A percentile compares a stretch with the other conserved stretches of the same genome.
Conservation (phyloP, 2,888 invertebrate genomes). For the Eucera pruinosa region DNA sequence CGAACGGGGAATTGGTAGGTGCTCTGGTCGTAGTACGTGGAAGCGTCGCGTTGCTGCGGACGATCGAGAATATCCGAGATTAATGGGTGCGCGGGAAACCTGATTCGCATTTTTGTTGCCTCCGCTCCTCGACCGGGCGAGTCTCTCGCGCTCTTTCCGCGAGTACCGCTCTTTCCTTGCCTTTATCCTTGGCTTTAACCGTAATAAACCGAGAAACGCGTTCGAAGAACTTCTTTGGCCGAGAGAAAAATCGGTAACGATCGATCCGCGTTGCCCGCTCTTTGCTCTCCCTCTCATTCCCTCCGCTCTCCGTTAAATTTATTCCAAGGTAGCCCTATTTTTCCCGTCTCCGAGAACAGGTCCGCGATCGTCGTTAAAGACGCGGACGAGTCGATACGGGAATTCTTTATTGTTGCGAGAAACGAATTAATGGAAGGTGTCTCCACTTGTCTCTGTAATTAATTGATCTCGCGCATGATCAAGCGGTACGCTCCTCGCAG, state of each 20-base stretch:
- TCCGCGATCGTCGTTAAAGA: constrained; percentile 57
- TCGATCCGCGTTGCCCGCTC: constrained; percentile 37
- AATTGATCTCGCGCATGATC: constrained; percentile 57
- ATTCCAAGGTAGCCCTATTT: constrained; percentile 59
- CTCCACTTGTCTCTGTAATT: constrained; percentile 54
- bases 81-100: constrained; percentile 68
- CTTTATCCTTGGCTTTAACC: constrained; percentile 55
- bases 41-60: constrained; percentile 3
- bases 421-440: constrained; percentile 58
- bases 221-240: constrained; percentile 21
- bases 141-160: constrained; percentile 49
- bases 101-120: constrained; percentile 71
- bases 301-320: constrained; percentile 63
- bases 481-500: constrained; percentile 29
- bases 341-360: constrained; percentile 48
- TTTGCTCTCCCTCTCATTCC: constrained; percentile 56
- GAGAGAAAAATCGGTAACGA: constrained; percentile 62
- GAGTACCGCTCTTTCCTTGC: constrained; percentile 33
- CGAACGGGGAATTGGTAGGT: too few relatives aligned
- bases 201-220: constrained; percentile 61
- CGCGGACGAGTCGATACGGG: constrained; percentile 42
- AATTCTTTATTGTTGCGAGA: constrained; percentile 58
- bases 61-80: constrained; percentile 64
- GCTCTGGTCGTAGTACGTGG: too few relatives aligned
- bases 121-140: background rate